Evolutionary conservation across 2,113 vertebrate genomes (phyloP), one percentile per base, ranked within the genome.

Genomic region (Tupaia chinensis): DNA sequence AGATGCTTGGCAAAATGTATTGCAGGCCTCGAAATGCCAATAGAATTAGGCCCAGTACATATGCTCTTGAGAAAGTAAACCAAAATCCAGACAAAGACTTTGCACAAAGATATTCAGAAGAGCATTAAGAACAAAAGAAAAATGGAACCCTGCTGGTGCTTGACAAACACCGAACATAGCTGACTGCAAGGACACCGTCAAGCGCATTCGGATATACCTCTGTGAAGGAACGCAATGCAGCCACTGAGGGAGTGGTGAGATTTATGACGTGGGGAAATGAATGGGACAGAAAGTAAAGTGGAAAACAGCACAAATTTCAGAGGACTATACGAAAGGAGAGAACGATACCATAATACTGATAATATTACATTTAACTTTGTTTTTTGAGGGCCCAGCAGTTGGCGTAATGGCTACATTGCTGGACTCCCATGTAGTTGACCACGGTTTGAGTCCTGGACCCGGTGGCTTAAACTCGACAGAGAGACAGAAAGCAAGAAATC

Each of bases 221-320:
- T 34, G 0, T 15, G 22, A 13, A 22, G 61, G 20, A 53, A 27
- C 0, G 0, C 66, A 8, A 66, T 2, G 2, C 8, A n/a, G 25
- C 63, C 0, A 7, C 9, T 27, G 58, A 14, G 83, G 19, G n/a
- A 13, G 22, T 19, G 13, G 32, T 22, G 16, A 20, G 34, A 25
- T 29, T 87, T 74, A 16, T 10, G 15, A 77, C 17, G 44, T 3
- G 10, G 53, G 54, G 53, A 32, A 72, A 56, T 16, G 14, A 1
- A 9, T 1, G 32, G 0, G 25, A 65, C 34, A 15, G 23, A 34
- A 90, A 58, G 60, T 53, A 9, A 74, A 82, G 32, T 54, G 23
- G n/a, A 17, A 68, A 88, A 72, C 14, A 69, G 29, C 2, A 7
- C 14, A 70, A 65, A 80, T n/a, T 84, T 63, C 9, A 66, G 13